Conservation (phyloP, 2,113 vertebrate species). For the Phalacrocorax brasilianus region DNA sequence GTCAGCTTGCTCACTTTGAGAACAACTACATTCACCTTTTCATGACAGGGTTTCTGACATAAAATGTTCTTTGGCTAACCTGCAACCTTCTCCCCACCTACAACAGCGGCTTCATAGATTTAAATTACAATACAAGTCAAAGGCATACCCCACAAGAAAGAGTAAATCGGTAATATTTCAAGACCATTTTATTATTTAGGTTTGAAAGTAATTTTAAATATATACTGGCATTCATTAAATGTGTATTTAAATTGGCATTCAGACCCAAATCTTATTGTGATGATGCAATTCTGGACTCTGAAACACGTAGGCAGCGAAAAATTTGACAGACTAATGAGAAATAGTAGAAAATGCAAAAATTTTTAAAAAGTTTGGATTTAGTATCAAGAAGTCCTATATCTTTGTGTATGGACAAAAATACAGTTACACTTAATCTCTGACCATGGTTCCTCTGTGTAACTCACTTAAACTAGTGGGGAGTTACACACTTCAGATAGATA, state of each 20-base stretch:
- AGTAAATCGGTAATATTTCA: not conserved
- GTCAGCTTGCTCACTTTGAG: too few relatives aligned
- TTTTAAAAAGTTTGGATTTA: not conserved
- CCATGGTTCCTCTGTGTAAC: not conserved
- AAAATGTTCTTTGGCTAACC: not conserved
- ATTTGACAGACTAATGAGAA: not conserved
- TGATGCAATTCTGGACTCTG: not conserved
- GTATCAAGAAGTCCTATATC: not conserved
- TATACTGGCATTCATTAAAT: not conserved
- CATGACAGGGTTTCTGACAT: not conserved
- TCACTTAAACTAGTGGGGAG: not conserved
- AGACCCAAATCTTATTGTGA: not conserved
- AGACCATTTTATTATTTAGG: not conserved
- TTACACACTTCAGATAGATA: not conserved
- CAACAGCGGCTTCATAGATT: not conserved
- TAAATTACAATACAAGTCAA: not conserved
- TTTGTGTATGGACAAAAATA: not conserved
- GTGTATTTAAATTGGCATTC: not conserved
- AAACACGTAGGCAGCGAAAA: not conserved
- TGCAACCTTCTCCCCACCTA: not conserved
- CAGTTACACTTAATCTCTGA: not conserved
- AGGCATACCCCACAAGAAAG: not conserved
- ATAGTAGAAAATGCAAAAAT: not conserved
- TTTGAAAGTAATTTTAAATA: not conserved
- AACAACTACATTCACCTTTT: too few relatives aligned